A percentile compares a stretch with the other conserved stretches of the same genome.
Conservation (phyloP, 2,888 invertebrate species). For the Phengaris alcon region DNA sequence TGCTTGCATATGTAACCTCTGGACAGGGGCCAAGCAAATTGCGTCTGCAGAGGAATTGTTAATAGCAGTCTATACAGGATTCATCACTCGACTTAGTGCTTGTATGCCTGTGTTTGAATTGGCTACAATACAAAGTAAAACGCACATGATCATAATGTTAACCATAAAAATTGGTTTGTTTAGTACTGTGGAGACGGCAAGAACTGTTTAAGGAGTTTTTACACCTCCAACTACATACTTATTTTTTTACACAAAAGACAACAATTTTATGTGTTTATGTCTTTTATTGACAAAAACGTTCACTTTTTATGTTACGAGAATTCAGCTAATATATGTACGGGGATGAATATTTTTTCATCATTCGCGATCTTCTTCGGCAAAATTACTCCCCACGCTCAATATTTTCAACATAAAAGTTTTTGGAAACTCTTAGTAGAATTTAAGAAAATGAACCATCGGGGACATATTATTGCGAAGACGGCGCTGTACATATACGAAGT, state of each 20-base stretch:
- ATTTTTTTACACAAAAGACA: background rate
- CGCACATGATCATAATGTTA: too few species aligned
- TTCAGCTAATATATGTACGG: background rate
- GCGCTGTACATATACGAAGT: conserved; percentile 9
- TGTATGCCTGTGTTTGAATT: background rate
- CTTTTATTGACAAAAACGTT: conserved; percentile 8
- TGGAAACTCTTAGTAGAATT: conserved; percentile 28
- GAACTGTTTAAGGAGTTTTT: background rate
- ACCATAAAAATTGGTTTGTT: background rate
- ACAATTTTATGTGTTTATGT: background rate
- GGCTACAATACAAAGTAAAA: background rate
- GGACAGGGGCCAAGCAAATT: conserved; percentile 26
- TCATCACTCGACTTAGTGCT: background rate
- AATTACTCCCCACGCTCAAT: conserved; percentile 26
- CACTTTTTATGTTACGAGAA: background rate
- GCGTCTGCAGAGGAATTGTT: conserved; percentile 13
- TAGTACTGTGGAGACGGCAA: background rate
- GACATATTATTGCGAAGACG: conserved; percentile 20
- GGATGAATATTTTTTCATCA: conserved; percentile 25
- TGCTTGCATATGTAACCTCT: conserved; percentile 18
- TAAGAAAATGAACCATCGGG: conserved; percentile 19
- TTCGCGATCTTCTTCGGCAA: conserved; percentile 15
- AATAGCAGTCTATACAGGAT: conserved; percentile 5
- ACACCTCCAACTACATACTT: background rate
- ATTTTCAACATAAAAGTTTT: conserved; percentile 28